These are phyloP conservation scores for Rhingia campestris DNA, from an alignment of 2,888 invertebrate species.

Conservation along the genomic window DNA sequence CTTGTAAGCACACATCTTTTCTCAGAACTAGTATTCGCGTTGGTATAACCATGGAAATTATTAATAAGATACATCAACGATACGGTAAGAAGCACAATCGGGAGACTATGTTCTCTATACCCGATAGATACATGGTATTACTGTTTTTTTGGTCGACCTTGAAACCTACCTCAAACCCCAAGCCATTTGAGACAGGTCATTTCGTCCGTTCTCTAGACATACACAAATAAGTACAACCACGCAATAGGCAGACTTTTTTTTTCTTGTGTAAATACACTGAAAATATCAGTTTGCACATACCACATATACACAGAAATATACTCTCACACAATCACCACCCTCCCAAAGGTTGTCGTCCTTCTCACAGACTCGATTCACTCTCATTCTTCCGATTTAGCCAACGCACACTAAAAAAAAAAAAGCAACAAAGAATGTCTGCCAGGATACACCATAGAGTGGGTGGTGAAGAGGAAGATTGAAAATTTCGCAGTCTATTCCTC, in stretches of 20 bases:
- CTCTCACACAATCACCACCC: slow-evolving; percentile 27
- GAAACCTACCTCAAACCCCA: slow-evolving; percentile 66
- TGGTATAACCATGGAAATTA: background rate
- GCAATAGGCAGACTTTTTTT: slow-evolving; percentile 1
- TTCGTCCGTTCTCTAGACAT: slow-evolving; percentile 56
- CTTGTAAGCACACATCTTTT: too few relatives aligned
- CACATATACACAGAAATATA: slow-evolving; percentile 11
- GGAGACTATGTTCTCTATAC: background rate
- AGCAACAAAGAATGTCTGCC: slow-evolving; percentile 20
- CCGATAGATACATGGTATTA: slow-evolving; percentile 20
- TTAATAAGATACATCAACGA: background rate
- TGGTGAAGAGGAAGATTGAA: background rate
- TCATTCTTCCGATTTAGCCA: background rate
- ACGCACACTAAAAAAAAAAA: slow-evolving; percentile 9
- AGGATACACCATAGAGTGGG: background rate
- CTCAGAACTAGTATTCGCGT: background rate
- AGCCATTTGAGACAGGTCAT: slow-evolving; percentile 59
- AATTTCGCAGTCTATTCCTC: slow-evolving; percentile 29
- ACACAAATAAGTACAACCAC: slow-evolving; percentile 39
- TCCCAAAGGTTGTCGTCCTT: slow-evolving; percentile 69
- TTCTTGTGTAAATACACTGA: background rate
- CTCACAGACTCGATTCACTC: slow-evolving; percentile 17
- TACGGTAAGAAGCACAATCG: background rate
- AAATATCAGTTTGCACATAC: slow-evolving; percentile 5
- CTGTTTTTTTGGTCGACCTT: slow-evolving; percentile 45